These are phyloP conservation scores for Crenuchus spilurus DNA, from an alignment of 2,797 vertebrate species.

Conservation along the genomic window DNA sequence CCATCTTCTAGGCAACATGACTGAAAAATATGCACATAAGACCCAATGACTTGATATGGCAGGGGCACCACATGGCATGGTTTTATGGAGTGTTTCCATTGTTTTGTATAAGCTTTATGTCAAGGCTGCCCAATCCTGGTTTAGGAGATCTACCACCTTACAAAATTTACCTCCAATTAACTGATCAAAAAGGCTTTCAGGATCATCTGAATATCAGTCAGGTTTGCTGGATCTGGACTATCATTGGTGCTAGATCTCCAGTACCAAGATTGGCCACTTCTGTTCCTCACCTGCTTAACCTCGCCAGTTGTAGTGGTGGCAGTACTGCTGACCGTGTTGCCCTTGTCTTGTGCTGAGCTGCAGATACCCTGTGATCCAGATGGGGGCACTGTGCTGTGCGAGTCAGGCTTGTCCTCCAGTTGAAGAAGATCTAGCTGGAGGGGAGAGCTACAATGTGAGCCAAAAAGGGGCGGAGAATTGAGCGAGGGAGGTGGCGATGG, in stretches of 20 bases:
- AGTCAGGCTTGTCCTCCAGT: slow-evolving; percentile 88
- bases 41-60: no score
- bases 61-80: no score
- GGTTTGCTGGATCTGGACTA: no score
- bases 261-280: no score
- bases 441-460: slow-evolving; percentile 92
- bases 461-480: slow-evolving; percentile 81
- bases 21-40: slow-evolving; percentile 23
- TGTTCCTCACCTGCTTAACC: slow-evolving; percentile 74
- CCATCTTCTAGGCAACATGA: slow-evolving; percentile 66
- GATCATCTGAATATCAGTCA: no score
- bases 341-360: slow-evolving; percentile 4
- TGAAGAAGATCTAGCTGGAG: slow-evolving; percentile 92
- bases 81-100: no score
- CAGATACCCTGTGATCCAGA: slow-evolving; percentile 48
- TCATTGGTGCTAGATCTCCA: no score
- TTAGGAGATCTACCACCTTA: no score
- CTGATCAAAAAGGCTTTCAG: no score
- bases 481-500: slow-evolving; percentile 73
- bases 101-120: neutral
- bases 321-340: slow-evolving; percentile 51
- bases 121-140: no score
- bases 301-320: slow-evolving; percentile 51
- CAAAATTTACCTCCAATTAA: no score
- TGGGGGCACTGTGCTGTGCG: slow-evolving; percentile 63